These are phyloP conservation scores for Scaptomyza polygonia DNA, from an alignment of 2,888 invertebrate genomes.

Conservation along the genomic window DNA sequence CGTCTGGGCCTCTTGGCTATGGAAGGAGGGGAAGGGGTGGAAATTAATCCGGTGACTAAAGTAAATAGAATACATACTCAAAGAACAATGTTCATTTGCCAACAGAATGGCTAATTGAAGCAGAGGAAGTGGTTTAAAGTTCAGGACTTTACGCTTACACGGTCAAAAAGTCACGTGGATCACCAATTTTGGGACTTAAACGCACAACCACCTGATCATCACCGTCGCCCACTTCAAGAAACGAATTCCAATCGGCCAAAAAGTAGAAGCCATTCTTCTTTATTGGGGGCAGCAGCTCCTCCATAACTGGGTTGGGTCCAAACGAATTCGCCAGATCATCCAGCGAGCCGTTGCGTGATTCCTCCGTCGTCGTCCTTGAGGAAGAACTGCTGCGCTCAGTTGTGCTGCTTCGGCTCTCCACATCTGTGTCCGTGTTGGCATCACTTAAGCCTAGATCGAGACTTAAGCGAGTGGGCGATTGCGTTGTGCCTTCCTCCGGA, in stretches of 20 bases:
- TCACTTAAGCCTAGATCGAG: constrained; percentile 69
- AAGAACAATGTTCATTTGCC: constrained; percentile 45
- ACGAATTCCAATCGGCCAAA: constrained; percentile 93
- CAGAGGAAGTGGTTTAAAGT: not conserved
- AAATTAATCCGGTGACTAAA: constrained; percentile 56
- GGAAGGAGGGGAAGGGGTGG: not conserved
- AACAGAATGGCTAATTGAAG: constrained; percentile 7
- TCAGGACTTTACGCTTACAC: constrained; percentile 85
- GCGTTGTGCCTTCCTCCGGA: constrained; percentile 33
- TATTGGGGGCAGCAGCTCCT: constrained; percentile 86
- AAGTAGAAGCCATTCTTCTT: constrained; percentile 92
- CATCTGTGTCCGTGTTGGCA: constrained; percentile 25
- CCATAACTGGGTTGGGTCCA: constrained; percentile 86
- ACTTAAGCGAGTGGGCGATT: constrained; percentile 75
- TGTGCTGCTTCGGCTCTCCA: constrained; percentile 32
- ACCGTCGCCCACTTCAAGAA: constrained; percentile 92
- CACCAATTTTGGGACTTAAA: constrained; percentile 92
- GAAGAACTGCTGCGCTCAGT: constrained; percentile 49
- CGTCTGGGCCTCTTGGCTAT: constrained; percentile 18
- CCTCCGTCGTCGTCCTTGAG: constrained; percentile 72
- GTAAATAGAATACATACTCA: constrained; percentile 62
- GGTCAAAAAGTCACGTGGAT: constrained; percentile 90
- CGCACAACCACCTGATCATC: constrained; percentile 91
- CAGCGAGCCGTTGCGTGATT: constrained; percentile 81
- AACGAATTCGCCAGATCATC: constrained; percentile 91